Conservation (phyloP, 2,113 vertebrate genomes). For the Onychostoma macrolepis region DNA sequence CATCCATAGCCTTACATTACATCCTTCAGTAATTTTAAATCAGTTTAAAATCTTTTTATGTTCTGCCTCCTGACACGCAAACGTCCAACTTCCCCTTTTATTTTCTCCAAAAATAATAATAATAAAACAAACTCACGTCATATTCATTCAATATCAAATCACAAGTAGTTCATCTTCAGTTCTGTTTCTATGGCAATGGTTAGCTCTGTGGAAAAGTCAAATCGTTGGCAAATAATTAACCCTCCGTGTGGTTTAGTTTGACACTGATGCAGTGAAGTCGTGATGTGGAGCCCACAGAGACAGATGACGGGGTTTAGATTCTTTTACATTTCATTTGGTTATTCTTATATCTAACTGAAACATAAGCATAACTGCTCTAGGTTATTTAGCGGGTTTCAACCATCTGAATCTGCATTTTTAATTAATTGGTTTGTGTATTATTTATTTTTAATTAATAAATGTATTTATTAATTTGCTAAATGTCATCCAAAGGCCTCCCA, state of each 20-base stretch:
- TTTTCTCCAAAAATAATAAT: constrained; percentile 44
- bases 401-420: background rate
- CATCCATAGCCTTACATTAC: background rate
- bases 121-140: constrained; percentile 47
- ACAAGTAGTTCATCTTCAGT: constrained; percentile 43
- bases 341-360: background rate
- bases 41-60: background rate
- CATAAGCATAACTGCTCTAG: background rate
- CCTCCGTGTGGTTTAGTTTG: constrained; percentile 51
- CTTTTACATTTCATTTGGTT: background rate
- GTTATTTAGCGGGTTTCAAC: background rate
- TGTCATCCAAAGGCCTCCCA: background rate
- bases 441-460: background rate
- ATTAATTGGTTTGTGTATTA: background rate
- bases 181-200: constrained; percentile 67
- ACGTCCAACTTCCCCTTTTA: background rate
- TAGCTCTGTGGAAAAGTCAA: constrained; percentile 60
- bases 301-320: background rate
- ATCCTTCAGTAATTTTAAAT: constrained; percentile 18
- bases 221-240: constrained; percentile 62
- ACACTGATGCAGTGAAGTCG: constrained; percentile 6
- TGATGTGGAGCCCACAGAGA: background rate
- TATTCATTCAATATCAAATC: constrained; percentile 57
- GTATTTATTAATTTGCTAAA: background rate
- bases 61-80: constrained; percentile 4